Evolutionary conservation across 2,113 vertebrate species (phyloP), one percentile per base, ranked within the genome.

Genomic region (Labeo rohita): DNA sequence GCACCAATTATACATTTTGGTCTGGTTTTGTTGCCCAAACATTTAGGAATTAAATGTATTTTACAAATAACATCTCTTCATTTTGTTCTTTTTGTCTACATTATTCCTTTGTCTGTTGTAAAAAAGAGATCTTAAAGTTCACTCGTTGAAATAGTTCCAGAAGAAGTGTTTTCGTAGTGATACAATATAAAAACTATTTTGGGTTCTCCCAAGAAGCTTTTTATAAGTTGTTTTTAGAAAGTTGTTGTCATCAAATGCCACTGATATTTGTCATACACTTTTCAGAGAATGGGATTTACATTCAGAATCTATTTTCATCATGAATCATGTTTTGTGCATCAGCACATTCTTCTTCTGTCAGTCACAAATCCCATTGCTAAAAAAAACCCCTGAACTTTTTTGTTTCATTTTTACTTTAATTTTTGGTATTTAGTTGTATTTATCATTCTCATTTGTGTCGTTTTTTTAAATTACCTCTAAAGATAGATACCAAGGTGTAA

Each of bases 31-130:
- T 92, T 95, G 92, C 93, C 93, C 90, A 91, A 90, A 91, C 94
- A 94, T 94, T 91, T 94, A 94, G 92, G 93, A 92, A 96, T 93
- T 95, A 94, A 95, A 95, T 95, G 94, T 95, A 93, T 95, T 95
- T 95, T 95, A 94, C 94, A 95, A 94, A 92, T 92, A 94, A 90
- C 52, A 45, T 34, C 36, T 83, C 1, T 61, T 59, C 74, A 2
- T 81, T 52, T 81, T 89, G 8, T 85, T 86, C 56, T n/a, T 72
- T 72, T 59, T 87, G n/a, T 84, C 36, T 80, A 61, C 15, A 43
- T 59, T 6, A 10, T 66, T 45, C 10, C 1, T 8, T 65, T 7
- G 43, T 47, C 6, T 3, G 21, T 13, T 28, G 66, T 18, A 39
- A 36, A 66, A 3, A 36, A 18, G 34, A 16, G 8, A 70, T 18